phyloP scores from a whole-genome alignment of 2,888 invertebrate genomes.

The Odontocolon sp. region DNA sequence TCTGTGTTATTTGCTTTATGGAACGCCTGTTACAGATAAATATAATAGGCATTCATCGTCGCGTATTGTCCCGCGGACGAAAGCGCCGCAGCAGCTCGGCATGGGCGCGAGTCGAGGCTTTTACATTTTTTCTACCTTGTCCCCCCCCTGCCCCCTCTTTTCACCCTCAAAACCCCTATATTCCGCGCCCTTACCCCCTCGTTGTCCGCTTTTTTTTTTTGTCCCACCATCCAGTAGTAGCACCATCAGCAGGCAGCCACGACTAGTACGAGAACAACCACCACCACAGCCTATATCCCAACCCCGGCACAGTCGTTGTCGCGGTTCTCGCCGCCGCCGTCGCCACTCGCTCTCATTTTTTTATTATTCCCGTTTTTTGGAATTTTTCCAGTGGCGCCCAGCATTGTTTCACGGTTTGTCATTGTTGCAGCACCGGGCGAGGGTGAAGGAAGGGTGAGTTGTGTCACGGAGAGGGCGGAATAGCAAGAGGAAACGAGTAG shows the following conservation, averaged over 20 bases:
- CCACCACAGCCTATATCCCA: constrained; percentile 1
- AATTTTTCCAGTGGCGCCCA: constrained; percentile 81
- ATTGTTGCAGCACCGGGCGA: constrained; percentile 75
- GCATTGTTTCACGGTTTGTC: constrained; percentile 81
- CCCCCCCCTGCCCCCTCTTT: constrained; percentile 37
- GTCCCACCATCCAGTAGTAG: constrained; percentile 59
- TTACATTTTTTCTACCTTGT: constrained; percentile 74
- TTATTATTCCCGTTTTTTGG: constrained; percentile 80
- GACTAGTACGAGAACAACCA: constrained; percentile 47
- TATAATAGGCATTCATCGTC: constrained; percentile 81
- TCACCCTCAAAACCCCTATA: constrained; percentile 6
- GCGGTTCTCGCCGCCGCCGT: constrained; percentile 13
- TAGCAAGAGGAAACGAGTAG: constrained; percentile 38
- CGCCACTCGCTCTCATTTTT: constrained; percentile 66
- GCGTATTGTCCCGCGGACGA: constrained; percentile 79
- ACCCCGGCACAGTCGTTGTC: constrained; percentile 45
- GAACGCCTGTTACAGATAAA: constrained; percentile 81
- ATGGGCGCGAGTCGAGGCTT: constrained; percentile 75
- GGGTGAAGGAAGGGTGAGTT: constrained; percentile 56
- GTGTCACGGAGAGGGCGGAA: constrained; percentile 44
- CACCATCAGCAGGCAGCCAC: too few relatives aligned
- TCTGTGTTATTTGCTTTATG: constrained; percentile 80
- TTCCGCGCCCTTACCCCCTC: constrained; percentile 20
- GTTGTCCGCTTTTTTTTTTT: constrained; percentile 48
- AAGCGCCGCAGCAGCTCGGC: constrained; percentile 68